Base-by-base conservation (phyloP, 2,113 vertebrate genomes). In the Labrus mixtus region DNA sequence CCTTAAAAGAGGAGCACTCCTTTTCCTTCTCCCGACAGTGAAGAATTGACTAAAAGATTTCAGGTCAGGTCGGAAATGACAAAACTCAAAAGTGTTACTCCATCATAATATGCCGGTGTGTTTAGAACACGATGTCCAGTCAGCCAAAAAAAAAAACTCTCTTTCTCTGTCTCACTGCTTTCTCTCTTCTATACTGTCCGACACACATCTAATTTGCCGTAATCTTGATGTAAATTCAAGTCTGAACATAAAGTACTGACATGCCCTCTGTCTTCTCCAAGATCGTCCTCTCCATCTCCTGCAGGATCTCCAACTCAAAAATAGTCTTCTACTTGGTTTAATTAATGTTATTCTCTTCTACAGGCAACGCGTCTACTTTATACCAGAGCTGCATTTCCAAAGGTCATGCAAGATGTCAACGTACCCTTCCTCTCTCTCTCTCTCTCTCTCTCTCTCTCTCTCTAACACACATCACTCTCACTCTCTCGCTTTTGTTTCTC, bases 321-420 rank as follows among this genome's bases (percentile, higher is more conserved):
- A 74, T 78, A 78, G 63, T 79, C 74, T 69, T 73, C 45, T 59
- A 16, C 23, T 29, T 7, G 4, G 16, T 58, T 68, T 53, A 72
- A 83, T 90, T 78, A 79, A 53, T 62, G 56, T 65, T 60, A 41
- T 79, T 82, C 41, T 74, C 11, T 29, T 60, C 39, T 58, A 45
- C 50, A 72, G 60, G 65, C 46, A 61, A 33, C 39, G 15, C 46
- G 7, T 81, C 46, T 39, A 54, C 54, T 23, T 76, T 54, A 58
- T 7, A 39, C 63, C 29, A 9, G 10, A 60, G 15, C 36, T 67
- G 11, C 20, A 37, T 65, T 71, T 73, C 50, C 66, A 85, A 79
- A 87, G 88, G 71, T 85, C 82, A 83, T 63, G 37, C 19, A 12
- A 76, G 29, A 51, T 15, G 41, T 45, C 58, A 39, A 8, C 22